phyloP scores from a whole-genome alignment of 2,797 vertebrate genomes.

The Crocodylus rhombifer region DNA sequence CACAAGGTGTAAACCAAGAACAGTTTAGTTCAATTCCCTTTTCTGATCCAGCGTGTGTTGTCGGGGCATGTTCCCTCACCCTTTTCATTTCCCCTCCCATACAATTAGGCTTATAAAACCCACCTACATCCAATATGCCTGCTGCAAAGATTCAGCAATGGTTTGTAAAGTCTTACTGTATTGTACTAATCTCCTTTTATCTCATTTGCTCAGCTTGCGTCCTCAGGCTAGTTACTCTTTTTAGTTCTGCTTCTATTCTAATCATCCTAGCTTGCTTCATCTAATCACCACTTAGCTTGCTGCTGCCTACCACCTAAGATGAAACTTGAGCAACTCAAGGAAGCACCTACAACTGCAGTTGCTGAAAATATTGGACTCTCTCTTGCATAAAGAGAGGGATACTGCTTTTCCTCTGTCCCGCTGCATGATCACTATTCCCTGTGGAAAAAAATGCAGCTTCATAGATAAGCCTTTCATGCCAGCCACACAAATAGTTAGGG shows the following conservation, averaged over 20 bases:
- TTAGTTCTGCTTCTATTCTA: not conserved
- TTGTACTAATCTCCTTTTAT: not conserved
- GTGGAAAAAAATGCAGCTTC: too few species aligned
- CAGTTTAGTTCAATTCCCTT: not conserved
- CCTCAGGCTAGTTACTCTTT: accelerated
- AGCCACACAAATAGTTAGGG: too few species aligned
- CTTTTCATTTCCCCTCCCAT: accelerated
- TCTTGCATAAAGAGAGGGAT: too few species aligned
- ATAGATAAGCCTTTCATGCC: too few species aligned
- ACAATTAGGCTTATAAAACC: not conserved
- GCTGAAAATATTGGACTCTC: too few species aligned
- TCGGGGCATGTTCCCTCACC: too few species aligned
- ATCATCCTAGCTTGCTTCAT: not conserved
- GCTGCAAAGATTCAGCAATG: not conserved
- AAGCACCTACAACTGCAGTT: too few species aligned
- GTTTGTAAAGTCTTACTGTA: not conserved
- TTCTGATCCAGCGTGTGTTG: not conserved
- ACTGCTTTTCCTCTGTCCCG: too few species aligned
- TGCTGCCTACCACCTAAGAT: too few species aligned
- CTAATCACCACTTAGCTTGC: not conserved
- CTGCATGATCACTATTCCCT: too few species aligned
- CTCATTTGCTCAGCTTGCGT: not conserved
- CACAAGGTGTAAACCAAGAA: not conserved
- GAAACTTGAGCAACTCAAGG: too few species aligned
- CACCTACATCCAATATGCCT: accelerated